These are phyloP conservation scores for Drosophila arizonae DNA, from an alignment of 1,140 invertebrate genomes.

Conservation along the genomic window DNA sequence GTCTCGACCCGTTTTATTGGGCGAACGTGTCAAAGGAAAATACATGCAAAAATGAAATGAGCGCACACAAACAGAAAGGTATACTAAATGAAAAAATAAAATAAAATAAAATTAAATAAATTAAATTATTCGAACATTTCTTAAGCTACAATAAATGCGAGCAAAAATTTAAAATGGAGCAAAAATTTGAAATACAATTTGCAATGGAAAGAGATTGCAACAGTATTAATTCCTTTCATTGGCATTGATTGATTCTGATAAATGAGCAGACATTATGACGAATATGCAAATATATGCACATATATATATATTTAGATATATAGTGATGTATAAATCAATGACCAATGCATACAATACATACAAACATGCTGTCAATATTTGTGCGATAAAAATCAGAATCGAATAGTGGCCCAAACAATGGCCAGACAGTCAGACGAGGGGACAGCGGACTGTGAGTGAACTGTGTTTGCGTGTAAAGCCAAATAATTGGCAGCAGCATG, in stretches of 20 bases:
- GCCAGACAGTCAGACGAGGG: constrained; percentile 10
- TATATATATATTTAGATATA: not conserved
- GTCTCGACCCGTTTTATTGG: constrained; percentile 65
- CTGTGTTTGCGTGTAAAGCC: constrained; percentile 21
- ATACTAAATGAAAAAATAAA: constrained; percentile 24
- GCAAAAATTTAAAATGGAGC: constrained; percentile 1
- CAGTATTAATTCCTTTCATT: constrained; percentile 24
- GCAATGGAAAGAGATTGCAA: not conserved
- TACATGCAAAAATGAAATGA: constrained; percentile 33
- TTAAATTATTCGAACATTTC: constrained; percentile 44
- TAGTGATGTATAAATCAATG: constrained; percentile 22
- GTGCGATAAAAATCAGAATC: constrained; percentile 68
- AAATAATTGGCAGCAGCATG: constrained; percentile 59
- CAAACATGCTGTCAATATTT: constrained; percentile 41
- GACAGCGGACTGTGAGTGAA: not conserved
- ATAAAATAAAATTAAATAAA: constrained; percentile 16
- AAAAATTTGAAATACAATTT: not conserved
- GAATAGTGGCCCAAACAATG: constrained; percentile 63
- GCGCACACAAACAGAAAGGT: constrained; percentile 12
- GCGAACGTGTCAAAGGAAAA: constrained; percentile 50
- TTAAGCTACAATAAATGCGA: not conserved
- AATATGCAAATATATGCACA: constrained; percentile 45
- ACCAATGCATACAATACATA: constrained; percentile 27
- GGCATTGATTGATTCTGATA: constrained; percentile 70
- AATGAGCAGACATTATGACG: constrained; percentile 59